Conservation (phyloP, 2,888 invertebrate species). For the Chromoteleia sp. region DNA sequence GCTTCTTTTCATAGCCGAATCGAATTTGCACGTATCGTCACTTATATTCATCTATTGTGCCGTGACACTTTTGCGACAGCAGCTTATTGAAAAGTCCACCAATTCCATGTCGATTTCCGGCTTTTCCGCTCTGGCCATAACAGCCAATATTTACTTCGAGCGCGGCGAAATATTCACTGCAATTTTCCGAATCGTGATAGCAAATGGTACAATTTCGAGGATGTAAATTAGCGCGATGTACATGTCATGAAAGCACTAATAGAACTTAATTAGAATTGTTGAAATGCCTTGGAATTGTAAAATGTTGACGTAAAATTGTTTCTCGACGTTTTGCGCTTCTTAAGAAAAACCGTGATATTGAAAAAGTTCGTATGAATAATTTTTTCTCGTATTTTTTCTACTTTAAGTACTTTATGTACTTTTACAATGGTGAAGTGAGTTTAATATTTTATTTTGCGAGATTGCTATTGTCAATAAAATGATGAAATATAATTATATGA, state of each 20-base stretch:
- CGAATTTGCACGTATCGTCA: constrained; percentile 53
- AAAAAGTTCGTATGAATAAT: too few species aligned
- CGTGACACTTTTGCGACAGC: constrained; percentile 61
- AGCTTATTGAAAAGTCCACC: constrained; percentile 67
- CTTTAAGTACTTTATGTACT: too few species aligned
- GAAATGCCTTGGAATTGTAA: constrained; percentile 14
- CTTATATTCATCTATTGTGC: constrained; percentile 61
- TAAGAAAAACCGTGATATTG: too few species aligned
- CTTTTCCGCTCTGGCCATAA: constrained; percentile 50
- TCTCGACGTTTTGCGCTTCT: too few species aligned
- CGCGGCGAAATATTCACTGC: constrained; percentile 39
- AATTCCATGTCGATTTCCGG: constrained; percentile 64
- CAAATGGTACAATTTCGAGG: constrained; percentile 32
- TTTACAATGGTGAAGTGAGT: too few species aligned
- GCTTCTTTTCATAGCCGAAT: constrained; percentile 30
- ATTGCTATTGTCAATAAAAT: too few species aligned
- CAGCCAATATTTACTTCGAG: constrained; percentile 50
- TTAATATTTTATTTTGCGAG: too few species aligned
- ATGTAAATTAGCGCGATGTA: constrained; percentile 32
- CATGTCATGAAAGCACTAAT: constrained; percentile 1
- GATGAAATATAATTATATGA: too few species aligned
- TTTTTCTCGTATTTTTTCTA: too few species aligned
- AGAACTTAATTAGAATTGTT: constrained; percentile 18
- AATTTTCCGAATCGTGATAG: constrained; percentile 42
- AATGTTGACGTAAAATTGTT: not conserved